phyloP scores from a whole-genome alignment of 2,797 vertebrate genomes.

The Thaleichthys pacificus region DNA sequence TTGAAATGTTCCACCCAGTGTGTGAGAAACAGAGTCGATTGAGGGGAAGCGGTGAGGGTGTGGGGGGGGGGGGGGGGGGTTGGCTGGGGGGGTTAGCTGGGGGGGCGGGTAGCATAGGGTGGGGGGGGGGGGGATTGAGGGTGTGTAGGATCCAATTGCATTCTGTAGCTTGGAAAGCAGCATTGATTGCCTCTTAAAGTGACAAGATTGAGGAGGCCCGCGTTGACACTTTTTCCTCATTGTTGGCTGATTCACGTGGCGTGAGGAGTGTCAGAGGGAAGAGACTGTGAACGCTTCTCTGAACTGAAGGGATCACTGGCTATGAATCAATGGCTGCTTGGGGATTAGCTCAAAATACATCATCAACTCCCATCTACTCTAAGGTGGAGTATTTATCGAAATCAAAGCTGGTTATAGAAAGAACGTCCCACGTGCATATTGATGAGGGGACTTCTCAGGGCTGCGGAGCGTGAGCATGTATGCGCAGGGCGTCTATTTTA shows the following conservation, averaged over 20 bases:
- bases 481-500: slow-evolving; percentile 37
- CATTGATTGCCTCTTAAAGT: slow-evolving; percentile 75
- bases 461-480: slow-evolving; percentile 3
- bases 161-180: slow-evolving; percentile 53
- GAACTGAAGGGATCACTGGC: slow-evolving; percentile 41
- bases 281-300: slow-evolving; percentile 52
- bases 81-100: slow-evolving; percentile 50
- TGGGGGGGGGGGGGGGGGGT: slow-evolving; percentile 32
- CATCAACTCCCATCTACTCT: slow-evolving; percentile 42
- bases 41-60: slow-evolving; percentile 6
- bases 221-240: slow-evolving; percentile 67
- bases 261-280: slow-evolving; percentile 15
- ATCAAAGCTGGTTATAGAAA: slow-evolving; percentile 50
- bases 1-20: slow-evolving; percentile 60
- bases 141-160: slow-evolving; percentile 52
- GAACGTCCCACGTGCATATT: slow-evolving; percentile 29
- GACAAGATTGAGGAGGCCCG: slow-evolving; percentile 74
- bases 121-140: slow-evolving; percentile 9
- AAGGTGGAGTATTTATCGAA: slow-evolving; percentile 24
- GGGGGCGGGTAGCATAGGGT: slow-evolving; percentile 2
- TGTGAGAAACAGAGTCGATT: slow-evolving; percentile 22
- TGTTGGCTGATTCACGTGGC: slow-evolving; percentile 59
- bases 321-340: slow-evolving; percentile 44
- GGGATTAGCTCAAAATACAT: slow-evolving; percentile 42
- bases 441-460: slow-evolving; percentile 42